A percentile compares a stretch with the other conserved stretches of the same genome.
Evolutionary conservation across 2,797 vertebrate species (phyloP).

Genomic region (Hybognathus amarus): DNA sequence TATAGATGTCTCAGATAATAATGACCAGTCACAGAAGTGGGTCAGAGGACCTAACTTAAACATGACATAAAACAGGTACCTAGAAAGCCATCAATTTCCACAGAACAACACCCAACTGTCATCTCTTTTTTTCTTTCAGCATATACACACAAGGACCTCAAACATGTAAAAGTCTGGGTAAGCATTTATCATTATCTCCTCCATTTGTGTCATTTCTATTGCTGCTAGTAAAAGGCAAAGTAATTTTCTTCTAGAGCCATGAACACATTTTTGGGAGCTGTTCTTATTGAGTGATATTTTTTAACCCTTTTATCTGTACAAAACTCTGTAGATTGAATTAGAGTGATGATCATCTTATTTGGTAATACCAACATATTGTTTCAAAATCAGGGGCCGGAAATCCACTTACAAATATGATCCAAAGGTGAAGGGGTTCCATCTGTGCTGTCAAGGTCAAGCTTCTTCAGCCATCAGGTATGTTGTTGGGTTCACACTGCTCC

Average conservation of each 20-base stretch:
- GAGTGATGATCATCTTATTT: not conserved
- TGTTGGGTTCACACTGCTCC: not conserved
- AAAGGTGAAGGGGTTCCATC: not conserved
- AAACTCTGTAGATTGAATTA: slow-evolving; percentile 5
- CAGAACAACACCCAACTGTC: not conserved
- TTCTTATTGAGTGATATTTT: not conserved
- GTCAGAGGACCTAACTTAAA: slow-evolving; percentile 12
- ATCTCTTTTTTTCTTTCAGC: not conserved
- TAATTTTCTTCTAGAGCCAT: slow-evolving; percentile 2
- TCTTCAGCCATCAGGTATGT: not conserved
- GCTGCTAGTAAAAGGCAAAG: slow-evolving; percentile 20
- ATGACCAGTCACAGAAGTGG: not conserved
- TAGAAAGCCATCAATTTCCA: not conserved
- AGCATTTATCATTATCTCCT: slow-evolving; percentile 23
- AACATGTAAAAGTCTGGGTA: not conserved
- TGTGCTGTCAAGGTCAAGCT: slow-evolving; percentile 2
- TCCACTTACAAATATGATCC: not conserved
- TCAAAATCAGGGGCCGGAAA: not conserved
- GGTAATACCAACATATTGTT: not conserved
- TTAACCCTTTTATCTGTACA: not conserved
- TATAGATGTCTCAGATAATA: not conserved
- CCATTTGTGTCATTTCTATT: slow-evolving; percentile 17
- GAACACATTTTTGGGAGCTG: not conserved
- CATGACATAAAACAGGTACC: not conserved
- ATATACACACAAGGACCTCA: not conserved